Evolutionary conservation across 2,113 vertebrate species (phyloP), one percentile per base, ranked within the genome.

Genomic region (Triplophysa siluroides): DNA sequence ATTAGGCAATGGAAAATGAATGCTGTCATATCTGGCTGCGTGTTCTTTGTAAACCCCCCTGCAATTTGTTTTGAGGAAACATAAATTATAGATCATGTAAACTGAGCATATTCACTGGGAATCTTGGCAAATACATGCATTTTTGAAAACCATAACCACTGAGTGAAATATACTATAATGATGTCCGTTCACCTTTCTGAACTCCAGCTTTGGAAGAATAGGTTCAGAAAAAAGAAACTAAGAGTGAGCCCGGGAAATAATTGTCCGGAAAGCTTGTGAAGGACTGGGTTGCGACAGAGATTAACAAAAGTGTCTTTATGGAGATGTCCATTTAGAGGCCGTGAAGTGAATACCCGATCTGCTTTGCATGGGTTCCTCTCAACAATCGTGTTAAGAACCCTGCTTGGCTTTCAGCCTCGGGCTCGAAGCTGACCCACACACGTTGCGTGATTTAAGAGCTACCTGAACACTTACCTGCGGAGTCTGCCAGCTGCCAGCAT

Each of bases 261-360:
- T 14, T 67, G 64, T 65, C 38, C 43, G 8, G 77, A 74, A 78
- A 78, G 80, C 76, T 79, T 75, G 63, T 78, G 69, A 85, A 76
- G 76, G 75, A 81, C 72, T 54, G 56, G n/a, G 38, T 56, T 78
- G 70, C 24, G 23, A 72, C 66, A 56, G 81, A 24, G 65, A 75
- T 52, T 62, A 91, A 91, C 90, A 91, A 90, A 89, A 85, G 68
- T 74, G 13, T 72, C 83, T 80, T 84, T 88, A 76, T 86, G 78
- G 68, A 81, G 7, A 76, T 87, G 86, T 89, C 88, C 81, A 88
- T 67, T 87, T 88, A 54, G 74, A 24, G 73, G 62, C 79, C 13
- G 62, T 68, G 83, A 72, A 41, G 60, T 77, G 86, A 92, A 92
- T 90, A 87, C 88, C 90, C 43, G 78, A 91, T 92, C 88, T 90